These are phyloP conservation scores for Formica selysi DNA, from an alignment of 1,140 invertebrate genomes.

Conservation along the genomic window DNA sequence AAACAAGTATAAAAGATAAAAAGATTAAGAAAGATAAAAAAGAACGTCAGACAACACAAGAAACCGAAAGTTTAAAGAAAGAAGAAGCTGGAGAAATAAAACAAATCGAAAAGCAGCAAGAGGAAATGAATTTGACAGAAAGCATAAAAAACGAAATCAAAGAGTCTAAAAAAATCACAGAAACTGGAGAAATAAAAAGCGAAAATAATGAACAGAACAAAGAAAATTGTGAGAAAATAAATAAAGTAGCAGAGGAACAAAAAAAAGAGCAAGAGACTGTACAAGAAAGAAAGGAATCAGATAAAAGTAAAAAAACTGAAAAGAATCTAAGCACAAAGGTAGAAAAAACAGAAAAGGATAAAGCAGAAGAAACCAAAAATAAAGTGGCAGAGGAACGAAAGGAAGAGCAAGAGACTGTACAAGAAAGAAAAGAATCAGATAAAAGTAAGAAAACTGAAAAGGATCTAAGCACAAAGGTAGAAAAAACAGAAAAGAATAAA, in stretches of 20 bases:
- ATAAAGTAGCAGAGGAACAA: constrained; percentile 37
- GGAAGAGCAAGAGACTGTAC: too few relatives aligned
- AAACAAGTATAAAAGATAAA: not conserved
- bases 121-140: constrained; percentile 29
- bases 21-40: constrained; percentile 35
- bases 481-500: too few relatives aligned
- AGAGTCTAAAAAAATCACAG: not conserved
- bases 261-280: constrained; percentile 37
- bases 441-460: too few relatives aligned
- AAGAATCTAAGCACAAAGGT: not conserved
- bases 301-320: constrained; percentile 58
- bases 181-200: not conserved
- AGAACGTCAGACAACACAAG: constrained; percentile 35
- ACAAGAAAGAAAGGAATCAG: constrained; percentile 62
- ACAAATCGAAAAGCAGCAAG: constrained; percentile 70
- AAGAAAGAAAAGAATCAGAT: too few relatives aligned
- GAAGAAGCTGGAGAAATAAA: constrained; percentile 73
- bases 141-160: not conserved
- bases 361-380: too few relatives aligned
- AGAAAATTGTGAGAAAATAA: not conserved
- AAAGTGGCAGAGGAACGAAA: too few relatives aligned
- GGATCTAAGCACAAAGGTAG: too few relatives aligned
- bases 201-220: constrained; percentile 24
- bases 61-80: constrained; percentile 31
- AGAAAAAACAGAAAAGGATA: too few relatives aligned